Conservation (phyloP, 1,140 invertebrate genomes). For the Pseudomyrmex concolor region DNA sequence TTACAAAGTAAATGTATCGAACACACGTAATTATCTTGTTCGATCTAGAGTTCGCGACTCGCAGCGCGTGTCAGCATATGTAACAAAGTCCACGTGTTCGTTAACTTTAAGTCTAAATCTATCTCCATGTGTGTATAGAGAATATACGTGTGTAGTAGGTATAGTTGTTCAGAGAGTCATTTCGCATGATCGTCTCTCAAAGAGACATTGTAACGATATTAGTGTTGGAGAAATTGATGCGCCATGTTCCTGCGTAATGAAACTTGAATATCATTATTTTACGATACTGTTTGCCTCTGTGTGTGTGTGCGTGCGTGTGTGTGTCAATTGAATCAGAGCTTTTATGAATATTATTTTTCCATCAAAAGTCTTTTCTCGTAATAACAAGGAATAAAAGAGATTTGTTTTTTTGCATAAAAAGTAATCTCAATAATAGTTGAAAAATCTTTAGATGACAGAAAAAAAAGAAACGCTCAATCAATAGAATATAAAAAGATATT, state of each 20-base stretch:
- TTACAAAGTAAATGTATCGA: slow-evolving; percentile 28
- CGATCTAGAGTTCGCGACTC: slow-evolving; percentile 37
- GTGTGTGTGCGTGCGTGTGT: no score
- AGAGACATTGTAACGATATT: slow-evolving; percentile 35
- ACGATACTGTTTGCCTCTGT: background rate
- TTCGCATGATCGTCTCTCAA: slow-evolving; percentile 46
- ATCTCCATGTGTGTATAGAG: background rate
- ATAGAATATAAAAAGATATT: background rate
- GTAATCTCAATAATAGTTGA: background rate
- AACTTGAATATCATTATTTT: slow-evolving; percentile 22
- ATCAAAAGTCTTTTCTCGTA: no score
- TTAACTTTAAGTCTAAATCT: background rate
- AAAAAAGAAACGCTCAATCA: background rate
- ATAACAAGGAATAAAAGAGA: no score
- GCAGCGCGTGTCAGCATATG: background rate
- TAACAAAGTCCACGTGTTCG: background rate
- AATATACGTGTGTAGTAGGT: slow-evolving; percentile 10
- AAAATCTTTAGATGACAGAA: background rate
- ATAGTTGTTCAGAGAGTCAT: slow-evolving; percentile 6
- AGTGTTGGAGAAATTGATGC: slow-evolving; percentile 23
- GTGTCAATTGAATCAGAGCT: background rate
- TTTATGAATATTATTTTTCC: background rate
- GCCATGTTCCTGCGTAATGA: background rate
- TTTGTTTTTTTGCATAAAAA: background rate
- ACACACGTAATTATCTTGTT: slow-evolving; percentile 35